Base-by-base conservation (phyloP, 2,113 vertebrate species). In the Tupaia tana region DNA sequence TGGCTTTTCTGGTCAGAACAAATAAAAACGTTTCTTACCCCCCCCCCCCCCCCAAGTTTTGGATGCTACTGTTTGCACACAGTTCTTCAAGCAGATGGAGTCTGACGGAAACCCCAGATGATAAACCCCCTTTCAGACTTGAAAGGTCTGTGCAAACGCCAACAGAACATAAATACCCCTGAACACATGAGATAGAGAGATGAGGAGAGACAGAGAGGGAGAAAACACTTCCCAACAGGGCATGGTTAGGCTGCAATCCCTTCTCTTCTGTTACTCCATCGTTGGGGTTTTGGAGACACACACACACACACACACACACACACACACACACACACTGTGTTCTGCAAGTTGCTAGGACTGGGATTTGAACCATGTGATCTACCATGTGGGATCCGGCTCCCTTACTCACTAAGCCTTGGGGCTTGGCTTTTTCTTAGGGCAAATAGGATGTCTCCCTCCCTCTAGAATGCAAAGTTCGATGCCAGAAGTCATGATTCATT, bases 41-140 rank as follows among this genome's bases (percentile, higher is more conserved):
- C 9, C 66, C 27, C 82, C n/a, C n/a, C n/a, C 64, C 79, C 71
- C 31, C 84, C 43, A 59, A 93, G 96, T 59, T 91, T 86, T 67
- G 70, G 64, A 52, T 66, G 75, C 82, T 71, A 78, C 80, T 97
- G 95, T 97, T 96, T 97, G 88, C 93, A 95, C 83, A 96, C 95
- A 94, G 84, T 89, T 92, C 82, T 96, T 59, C 88, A 94, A 97
- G 84, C 97, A 97, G 96, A 96, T 93, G 94, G 96, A 94, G 80
- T 15, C 79, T 18, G 85, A 86, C 34, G 43, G 96, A 90, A 96
- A 86, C 78, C 92, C 84, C 90, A 97, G 71, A 90, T 90, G 95
- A 83, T 52, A 91, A 89, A 43, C 43, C 43, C 43, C 43, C 43
- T 3, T 58, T 75, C 73, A 66, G 64, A 90, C 29, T 31, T 13